These are phyloP conservation scores for Cordylochernes scorpioides DNA, from an alignment of 2,888 invertebrate genomes.

Conservation along the genomic window DNA sequence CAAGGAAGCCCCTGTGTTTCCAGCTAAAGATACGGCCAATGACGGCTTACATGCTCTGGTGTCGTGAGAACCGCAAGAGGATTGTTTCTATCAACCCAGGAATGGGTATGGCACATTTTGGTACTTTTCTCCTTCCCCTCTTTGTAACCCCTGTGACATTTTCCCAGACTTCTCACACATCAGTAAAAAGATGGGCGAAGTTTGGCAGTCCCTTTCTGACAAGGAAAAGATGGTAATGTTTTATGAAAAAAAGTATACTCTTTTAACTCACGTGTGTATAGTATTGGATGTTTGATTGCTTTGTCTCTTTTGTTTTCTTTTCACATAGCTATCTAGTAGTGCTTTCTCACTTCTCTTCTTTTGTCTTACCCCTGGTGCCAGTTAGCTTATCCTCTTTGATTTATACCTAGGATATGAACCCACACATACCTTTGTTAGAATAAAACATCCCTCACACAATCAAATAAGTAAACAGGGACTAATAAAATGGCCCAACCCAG, in stretches of 20 bases:
- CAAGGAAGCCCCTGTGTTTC: no score
- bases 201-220: constrained; percentile 51
- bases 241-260: constrained; percentile 7
- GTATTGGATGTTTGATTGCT: neutral
- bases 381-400: no score
- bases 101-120: constrained; percentile 30
- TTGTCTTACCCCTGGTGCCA: no score
- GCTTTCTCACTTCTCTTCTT: no score
- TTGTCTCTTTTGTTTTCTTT: neutral
- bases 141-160: constrained; percentile 1
- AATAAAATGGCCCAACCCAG: no score
- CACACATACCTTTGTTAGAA: no score
- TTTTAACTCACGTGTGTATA: constrained; percentile 4
- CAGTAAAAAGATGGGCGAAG: constrained; percentile 54
- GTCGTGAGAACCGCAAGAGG: constrained; percentile 48
- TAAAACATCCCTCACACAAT: no score
- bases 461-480: no score
- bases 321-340: no score
- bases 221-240: constrained; percentile 27
- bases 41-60: constrained; percentile 76
- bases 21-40: constrained; percentile 34
- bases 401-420: no score
- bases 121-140: constrained; percentile 2
- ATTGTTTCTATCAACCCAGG: constrained; percentile 41
- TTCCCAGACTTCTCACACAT: constrained; percentile 44